Percentiles rank a stretch among this genome's conserved stretches.
phyloP scores from a whole-genome alignment of 1,140 invertebrate species.

The Pogonognathellus flavescens region DNA sequence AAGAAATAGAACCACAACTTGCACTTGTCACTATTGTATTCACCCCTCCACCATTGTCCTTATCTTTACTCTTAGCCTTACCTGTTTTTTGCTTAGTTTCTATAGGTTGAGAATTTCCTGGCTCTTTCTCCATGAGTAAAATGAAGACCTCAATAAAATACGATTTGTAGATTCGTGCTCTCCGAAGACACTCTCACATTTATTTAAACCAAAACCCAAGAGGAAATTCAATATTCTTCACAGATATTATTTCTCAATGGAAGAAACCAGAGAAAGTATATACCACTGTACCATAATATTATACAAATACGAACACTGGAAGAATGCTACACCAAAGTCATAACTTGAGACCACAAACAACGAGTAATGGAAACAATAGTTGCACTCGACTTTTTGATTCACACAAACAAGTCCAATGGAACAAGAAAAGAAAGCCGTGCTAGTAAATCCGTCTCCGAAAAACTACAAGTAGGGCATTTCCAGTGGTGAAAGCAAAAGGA shows the following conservation, averaged over 20 bases:
- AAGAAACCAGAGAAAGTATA: too few relatives aligned
- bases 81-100: slow-evolving; percentile 46
- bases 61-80: slow-evolving; percentile 40
- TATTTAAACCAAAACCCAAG: not conserved
- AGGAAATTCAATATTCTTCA: too few relatives aligned
- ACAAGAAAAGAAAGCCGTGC: not conserved
- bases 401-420: not conserved
- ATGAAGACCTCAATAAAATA: not conserved
- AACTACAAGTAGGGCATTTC: slow-evolving; percentile 13
- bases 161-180: not conserved
- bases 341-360: too few relatives aligned
- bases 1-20: slow-evolving; percentile 46
- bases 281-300: too few relatives aligned
- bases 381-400: not conserved
- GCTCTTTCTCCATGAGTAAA: slow-evolving; percentile 14
- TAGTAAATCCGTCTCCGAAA: not conserved
- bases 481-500: slow-evolving; percentile 20
- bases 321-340: too few relatives aligned
- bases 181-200: not conserved
- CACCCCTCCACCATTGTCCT: slow-evolving; percentile 38
- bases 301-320: too few relatives aligned
- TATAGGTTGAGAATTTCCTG: slow-evolving; percentile 24
- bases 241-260: too few relatives aligned
- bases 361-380: too few relatives aligned
- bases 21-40: slow-evolving; percentile 34